A percentile compares a stretch with the other conserved stretches of the same genome.
Conservation (phyloP, 2,113 vertebrate genomes). For the Nesogale talazaci region DNA sequence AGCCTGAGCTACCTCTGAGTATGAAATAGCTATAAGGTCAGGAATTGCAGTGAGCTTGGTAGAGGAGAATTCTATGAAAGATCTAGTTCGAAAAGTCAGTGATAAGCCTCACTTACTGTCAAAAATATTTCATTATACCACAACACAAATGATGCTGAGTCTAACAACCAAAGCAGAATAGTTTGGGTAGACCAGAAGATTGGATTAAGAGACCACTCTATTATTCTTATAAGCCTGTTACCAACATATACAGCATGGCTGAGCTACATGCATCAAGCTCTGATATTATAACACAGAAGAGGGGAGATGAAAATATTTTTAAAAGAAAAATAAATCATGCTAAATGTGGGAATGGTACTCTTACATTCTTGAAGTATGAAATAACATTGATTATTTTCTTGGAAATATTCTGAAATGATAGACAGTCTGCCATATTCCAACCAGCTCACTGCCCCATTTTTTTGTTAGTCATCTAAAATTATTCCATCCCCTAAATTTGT, state of each 20-base stretch:
- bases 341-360: neutral
- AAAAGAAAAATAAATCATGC: constrained; percentile 11
- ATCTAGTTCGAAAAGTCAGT: too few species aligned
- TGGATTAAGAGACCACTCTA: neutral
- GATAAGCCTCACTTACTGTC: too few species aligned
- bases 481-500: neutral
- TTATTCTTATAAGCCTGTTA: neutral
- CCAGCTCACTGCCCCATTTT: too few species aligned
- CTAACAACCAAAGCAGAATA: neutral
- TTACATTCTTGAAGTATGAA: neutral
- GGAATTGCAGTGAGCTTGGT: neutral
- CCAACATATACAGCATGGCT: neutral
- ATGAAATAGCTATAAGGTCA: neutral
- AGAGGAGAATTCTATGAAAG: too few species aligned
- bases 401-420: too few species aligned
- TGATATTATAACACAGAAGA: neutral
- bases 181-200: neutral
- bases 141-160: neutral
- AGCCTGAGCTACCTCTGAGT: neutral
- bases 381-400: too few species aligned
- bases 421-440: too few species aligned
- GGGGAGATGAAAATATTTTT: neutral
- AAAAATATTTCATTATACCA: too few species aligned
- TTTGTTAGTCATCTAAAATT: neutral
- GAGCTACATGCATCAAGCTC: neutral